A percentile compares a stretch with the other conserved stretches of the same genome.
Evolutionary conservation across 2,888 invertebrate species (phyloP).

Genomic region (Cephus pygmeus): DNA sequence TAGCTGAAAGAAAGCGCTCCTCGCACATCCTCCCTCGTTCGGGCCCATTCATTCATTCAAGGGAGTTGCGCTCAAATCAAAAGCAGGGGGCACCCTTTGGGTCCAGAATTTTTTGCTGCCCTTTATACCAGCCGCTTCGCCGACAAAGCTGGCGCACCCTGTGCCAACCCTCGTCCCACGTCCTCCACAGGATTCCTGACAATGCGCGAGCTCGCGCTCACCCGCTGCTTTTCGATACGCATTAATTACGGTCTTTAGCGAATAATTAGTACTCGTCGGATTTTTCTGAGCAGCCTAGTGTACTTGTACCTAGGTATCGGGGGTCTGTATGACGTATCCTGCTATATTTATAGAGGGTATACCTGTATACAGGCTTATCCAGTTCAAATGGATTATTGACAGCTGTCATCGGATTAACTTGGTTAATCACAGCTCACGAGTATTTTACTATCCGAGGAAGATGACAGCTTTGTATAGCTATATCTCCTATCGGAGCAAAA

Average conservation of each 20-base stretch:
- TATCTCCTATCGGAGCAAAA: too few species aligned
- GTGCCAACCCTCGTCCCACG: slow-evolving; percentile 23
- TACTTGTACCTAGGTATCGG: too few species aligned
- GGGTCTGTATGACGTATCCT: too few species aligned
- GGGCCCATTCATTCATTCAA: slow-evolving; percentile 49
- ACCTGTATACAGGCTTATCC: too few species aligned
- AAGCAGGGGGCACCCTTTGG: slow-evolving; percentile 57
- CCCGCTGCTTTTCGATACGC: slow-evolving; percentile 42
- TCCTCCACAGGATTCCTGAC: slow-evolving; percentile 19
- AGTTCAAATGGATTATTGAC: too few species aligned
- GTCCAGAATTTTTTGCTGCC: slow-evolving; percentile 34
- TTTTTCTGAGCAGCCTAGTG: too few species aligned
- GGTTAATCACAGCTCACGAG: too few species aligned
- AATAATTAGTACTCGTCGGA: slow-evolving; percentile 42
- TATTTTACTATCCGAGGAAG: too few species aligned
- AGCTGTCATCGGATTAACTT: too few species aligned
- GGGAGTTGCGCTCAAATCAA: slow-evolving; percentile 49
- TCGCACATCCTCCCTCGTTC: slow-evolving; percentile 58
- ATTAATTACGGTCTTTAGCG: slow-evolving; percentile 59
- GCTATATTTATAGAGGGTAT: too few species aligned
- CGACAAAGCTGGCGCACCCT: slow-evolving; percentile 34
- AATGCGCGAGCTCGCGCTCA: slow-evolving; percentile 19
- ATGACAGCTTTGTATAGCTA: too few species aligned
- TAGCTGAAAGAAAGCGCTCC: slow-evolving; percentile 39
- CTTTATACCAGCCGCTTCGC: slow-evolving; percentile 22